These are phyloP conservation scores for Subacronicta megacephala DNA, from an alignment of 2,888 invertebrate genomes.

Conservation along the genomic window DNA sequence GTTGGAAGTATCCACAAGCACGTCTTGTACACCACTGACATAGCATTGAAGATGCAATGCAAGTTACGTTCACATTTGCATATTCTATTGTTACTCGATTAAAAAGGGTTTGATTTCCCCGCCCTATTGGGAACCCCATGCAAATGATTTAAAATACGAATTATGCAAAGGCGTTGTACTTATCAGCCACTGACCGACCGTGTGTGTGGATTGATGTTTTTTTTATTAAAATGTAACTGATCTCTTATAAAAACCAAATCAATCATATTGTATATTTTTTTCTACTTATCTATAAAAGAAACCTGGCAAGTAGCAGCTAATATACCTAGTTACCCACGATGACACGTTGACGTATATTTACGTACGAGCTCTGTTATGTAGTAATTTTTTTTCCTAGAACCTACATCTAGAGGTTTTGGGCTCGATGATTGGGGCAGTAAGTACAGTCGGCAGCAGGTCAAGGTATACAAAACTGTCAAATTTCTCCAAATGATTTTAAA, in stretches of 20 bases:
- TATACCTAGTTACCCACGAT: too few relatives aligned
- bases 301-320: too few relatives aligned
- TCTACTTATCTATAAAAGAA: too few relatives aligned
- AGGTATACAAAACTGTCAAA: too few relatives aligned
- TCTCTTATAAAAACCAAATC: background rate
- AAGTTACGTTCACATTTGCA: constrained; percentile 73
- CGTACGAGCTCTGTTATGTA: too few relatives aligned
- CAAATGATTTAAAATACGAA: constrained; percentile 33
- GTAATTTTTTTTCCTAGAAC: too few relatives aligned
- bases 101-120: constrained; percentile 73
- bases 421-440: too few relatives aligned
- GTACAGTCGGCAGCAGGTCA: too few relatives aligned
- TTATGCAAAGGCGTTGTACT: constrained; percentile 54
- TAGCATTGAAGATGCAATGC: constrained; percentile 60
- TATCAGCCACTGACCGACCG: constrained; percentile 31
- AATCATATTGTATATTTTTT: too few relatives aligned
- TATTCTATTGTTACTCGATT: constrained; percentile 72
- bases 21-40: constrained; percentile 76
- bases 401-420: too few relatives aligned
- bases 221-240: background rate
- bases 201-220: background rate
- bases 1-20: constrained; percentile 67
- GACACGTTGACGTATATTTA: too few relatives aligned
- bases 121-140: constrained; percentile 64
- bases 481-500: too few relatives aligned